phyloP scores from a whole-genome alignment of 1,140 invertebrate genomes.

The Drosophila baimaii region DNA sequence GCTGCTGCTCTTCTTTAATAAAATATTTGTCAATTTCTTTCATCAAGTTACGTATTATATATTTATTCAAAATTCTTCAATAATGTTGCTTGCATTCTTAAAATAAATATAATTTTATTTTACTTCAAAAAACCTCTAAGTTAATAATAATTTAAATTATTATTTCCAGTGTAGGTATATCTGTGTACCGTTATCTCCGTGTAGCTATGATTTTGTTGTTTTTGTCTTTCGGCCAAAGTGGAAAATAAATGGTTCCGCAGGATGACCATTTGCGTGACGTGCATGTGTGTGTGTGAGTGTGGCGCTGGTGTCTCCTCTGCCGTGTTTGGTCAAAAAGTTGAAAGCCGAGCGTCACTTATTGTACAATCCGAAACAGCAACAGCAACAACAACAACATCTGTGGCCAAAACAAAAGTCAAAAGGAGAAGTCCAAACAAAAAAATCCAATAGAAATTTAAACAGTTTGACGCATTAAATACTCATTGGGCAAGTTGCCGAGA shows the following conservation, averaged over 20 bases:
- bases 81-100: too few relatives aligned
- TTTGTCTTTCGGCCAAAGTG: conserved; percentile 77
- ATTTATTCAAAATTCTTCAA: too few relatives aligned
- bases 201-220: conserved; percentile 48
- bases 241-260: conserved; percentile 82
- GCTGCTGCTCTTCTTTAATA: too few relatives aligned
- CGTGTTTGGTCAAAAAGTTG: conserved; percentile 74
- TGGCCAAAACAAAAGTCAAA: conserved; percentile 79
- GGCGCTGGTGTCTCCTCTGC: conserved; percentile 23
- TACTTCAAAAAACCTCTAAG: too few relatives aligned
- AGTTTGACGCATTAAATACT: conserved; percentile 82
- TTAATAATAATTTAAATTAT: too few relatives aligned
- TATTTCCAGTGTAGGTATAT: not conserved
- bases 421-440: conserved; percentile 69
- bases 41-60: too few relatives aligned
- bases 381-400: conserved; percentile 53
- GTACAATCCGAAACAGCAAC: conserved; percentile 54
- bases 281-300: conserved; percentile 7
- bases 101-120: too few relatives aligned
- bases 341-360: conserved; percentile 76
- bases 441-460: conserved; percentile 81
- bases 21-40: too few relatives aligned
- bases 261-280: conserved; percentile 80
- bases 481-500: conserved; percentile 61
- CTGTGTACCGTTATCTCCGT: conserved; percentile 12